Evolutionary conservation across 2,797 vertebrate genomes (phyloP), one percentile per base, ranked within the genome.

Genomic region (Oceanodroma leucorhoa): DNA sequence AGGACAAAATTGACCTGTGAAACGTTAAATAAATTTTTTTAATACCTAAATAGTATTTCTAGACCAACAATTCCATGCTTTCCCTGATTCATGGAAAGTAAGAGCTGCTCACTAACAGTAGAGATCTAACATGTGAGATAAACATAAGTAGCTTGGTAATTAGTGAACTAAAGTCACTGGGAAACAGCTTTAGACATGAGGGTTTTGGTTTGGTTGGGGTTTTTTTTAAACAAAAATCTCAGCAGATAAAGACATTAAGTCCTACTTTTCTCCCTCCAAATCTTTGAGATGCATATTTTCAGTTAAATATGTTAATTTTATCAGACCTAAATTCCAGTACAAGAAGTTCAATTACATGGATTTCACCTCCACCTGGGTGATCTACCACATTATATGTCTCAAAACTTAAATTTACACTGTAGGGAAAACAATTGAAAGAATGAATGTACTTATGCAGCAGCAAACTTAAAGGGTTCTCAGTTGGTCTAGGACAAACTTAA

Each of bases 381-480:
- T 22, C 43, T 36, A 58, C 27, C 14, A 71, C 0, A 0, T 58
- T 38, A 7, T 1, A 9, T 1, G 14, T 53, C 43, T 76, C 67
- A 76, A 38, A 82, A 82, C 17, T 51, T 32, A 72, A 72, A 67
- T 11, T 70, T 51, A 61, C 15, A 48, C 30, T 11, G 9, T 5
- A 75, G 16, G 21, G 34, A 70, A 70, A 70, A 77, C 16, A 66
- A 61, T 2, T n/a, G 14, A 80, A 71, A 81, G 38, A 79, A 79
- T 43, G 2, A 71, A 85, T 11, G 16, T 36, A 20, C 22, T 66
- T 29, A 40, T 14, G 30, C 21, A 83, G 53, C 27, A 67, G 40
- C 77, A 80, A 70, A 86, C 20, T 71, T 53, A 29, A 38, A 57
- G n/a, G 19, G 24, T 40, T 80, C 60, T 76, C 54, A 50, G 69